Conservation (phyloP, 2,888 invertebrate species). For the Meganola albula region DNA sequence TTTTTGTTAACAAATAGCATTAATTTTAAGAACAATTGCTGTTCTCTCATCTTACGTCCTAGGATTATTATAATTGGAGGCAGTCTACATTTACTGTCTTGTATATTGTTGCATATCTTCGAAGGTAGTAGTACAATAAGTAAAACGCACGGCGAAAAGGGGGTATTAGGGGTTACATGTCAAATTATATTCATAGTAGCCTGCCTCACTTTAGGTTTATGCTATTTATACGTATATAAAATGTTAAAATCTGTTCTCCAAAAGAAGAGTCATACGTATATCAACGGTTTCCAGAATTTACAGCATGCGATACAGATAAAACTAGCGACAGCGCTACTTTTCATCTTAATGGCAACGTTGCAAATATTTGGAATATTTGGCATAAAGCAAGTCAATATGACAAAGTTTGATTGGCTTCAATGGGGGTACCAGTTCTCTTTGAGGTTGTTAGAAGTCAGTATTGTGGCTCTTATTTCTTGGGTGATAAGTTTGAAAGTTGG, state of each 20-base stretch:
- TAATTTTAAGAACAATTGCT: conserved; percentile 84
- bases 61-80: conserved; percentile 88
- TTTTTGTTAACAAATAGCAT: conserved; percentile 89
- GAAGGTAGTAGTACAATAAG: conserved; percentile 78
- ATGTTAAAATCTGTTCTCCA: conserved; percentile 85
- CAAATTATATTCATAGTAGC: conserved; percentile 92
- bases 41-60: conserved; percentile 85
- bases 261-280: conserved; percentile 87
- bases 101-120: conserved; percentile 88
- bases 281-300: conserved; percentile 87
- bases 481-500: conserved; percentile 86
- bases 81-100: conserved; percentile 86
- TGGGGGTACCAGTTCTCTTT: conserved; percentile 94
- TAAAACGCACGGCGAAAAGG: conserved; percentile 69
- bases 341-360: conserved; percentile 88
- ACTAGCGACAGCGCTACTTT: conserved; percentile 90
- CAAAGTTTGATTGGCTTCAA: conserved; percentile 90
- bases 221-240: conserved; percentile 90
- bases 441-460: conserved; percentile 90
- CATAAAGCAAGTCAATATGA: conserved; percentile 74
- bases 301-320: conserved; percentile 94
- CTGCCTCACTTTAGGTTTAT: conserved; percentile 88
- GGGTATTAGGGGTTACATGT: conserved; percentile 85
- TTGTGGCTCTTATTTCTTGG: conserved; percentile 90
- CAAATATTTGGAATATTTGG: conserved; percentile 86